Percentiles rank a stretch among this genome's conserved stretches.
These are phyloP conservation scores for Drosophila arizonae DNA, from an alignment of 1,140 invertebrate species.

Conservation along the genomic window DNA sequence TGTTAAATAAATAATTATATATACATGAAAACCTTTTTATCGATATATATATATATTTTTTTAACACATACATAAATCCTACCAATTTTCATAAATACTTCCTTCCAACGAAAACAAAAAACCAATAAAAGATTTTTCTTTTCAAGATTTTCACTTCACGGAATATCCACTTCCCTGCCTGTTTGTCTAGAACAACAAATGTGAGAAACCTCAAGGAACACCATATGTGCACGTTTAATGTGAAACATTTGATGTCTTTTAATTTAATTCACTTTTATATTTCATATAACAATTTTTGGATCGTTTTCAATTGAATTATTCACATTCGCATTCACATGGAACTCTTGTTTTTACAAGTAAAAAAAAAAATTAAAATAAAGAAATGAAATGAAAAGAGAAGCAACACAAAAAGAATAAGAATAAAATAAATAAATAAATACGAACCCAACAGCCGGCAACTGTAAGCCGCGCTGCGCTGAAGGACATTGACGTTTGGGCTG, in stretches of 20 bases:
- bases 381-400: not conserved
- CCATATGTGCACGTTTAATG: conserved; percentile 2
- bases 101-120: not conserved
- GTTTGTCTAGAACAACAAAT: not conserved
- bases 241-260: not conserved
- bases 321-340: conserved; percentile 6
- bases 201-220: not conserved
- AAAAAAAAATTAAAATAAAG: too few relatives aligned
- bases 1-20: too few relatives aligned
- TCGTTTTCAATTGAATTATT: conserved; percentile 20
- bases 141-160: not conserved
- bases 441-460: not conserved
- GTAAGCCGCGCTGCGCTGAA: not conserved
- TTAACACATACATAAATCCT: too few relatives aligned
- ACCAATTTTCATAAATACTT: too few relatives aligned
- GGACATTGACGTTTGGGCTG: not conserved
- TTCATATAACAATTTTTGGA: conserved; percentile 3
- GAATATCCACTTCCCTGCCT: not conserved
- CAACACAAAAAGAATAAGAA: too few relatives aligned
- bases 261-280: not conserved
- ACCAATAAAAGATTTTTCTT: too few relatives aligned
- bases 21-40: too few relatives aligned
- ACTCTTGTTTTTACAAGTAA: conserved; percentile 18
- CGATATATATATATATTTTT: too few relatives aligned
- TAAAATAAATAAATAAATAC: not conserved